A percentile compares a stretch with the other conserved stretches of the same genome.
Conservation (phyloP, 2,888 invertebrate species). For the Trachelus stipa region DNA sequence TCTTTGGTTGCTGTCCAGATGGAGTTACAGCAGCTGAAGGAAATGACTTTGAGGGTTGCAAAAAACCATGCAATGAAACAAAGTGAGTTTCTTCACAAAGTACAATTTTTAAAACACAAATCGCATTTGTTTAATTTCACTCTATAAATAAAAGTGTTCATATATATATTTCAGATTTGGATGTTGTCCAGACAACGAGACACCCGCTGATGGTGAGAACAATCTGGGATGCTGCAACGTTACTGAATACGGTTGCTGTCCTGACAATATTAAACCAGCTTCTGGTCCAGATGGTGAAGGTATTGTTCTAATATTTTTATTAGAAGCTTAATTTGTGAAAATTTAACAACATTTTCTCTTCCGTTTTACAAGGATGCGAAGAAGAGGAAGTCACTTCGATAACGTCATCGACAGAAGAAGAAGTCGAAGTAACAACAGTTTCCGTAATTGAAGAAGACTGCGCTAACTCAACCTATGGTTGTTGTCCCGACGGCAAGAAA, state of each 20-base stretch:
- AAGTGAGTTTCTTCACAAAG: slow-evolving; percentile 62
- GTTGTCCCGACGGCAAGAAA: slow-evolving; percentile 79
- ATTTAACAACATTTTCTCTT: slow-evolving; percentile 1
- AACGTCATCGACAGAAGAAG: slow-evolving; percentile 34
- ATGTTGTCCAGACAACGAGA: slow-evolving; percentile 69
- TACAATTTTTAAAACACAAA: slow-evolving; percentile 2
- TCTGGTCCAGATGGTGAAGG: slow-evolving; percentile 73
- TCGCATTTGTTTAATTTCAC: slow-evolving; percentile 12
- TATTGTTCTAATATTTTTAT: slow-evolving; percentile 19
- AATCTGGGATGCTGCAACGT: slow-evolving; percentile 65
- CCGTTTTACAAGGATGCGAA: slow-evolving; percentile 46
- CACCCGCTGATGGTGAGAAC: slow-evolving; percentile 61
- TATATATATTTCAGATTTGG: slow-evolving; percentile 61
- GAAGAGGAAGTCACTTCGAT: slow-evolving; percentile 38
- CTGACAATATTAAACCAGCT: slow-evolving; percentile 76
- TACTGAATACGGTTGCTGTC: slow-evolving; percentile 77
- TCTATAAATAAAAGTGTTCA: slow-evolving; percentile 29
- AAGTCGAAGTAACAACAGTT: slow-evolving; percentile 45
- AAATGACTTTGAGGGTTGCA: slow-evolving; percentile 87
- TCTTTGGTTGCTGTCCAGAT: slow-evolving; percentile 91
- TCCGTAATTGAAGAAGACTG: slow-evolving; percentile 65
- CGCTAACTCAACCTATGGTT: slow-evolving; percentile 74
- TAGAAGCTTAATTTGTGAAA: neutral
- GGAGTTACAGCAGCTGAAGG: slow-evolving; percentile 82
- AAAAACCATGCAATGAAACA: slow-evolving; percentile 71